Percentiles rank a stretch among this genome's conserved stretches.
Conservation (phyloP, 2,888 invertebrate species). For the Poecilus cupreus region DNA sequence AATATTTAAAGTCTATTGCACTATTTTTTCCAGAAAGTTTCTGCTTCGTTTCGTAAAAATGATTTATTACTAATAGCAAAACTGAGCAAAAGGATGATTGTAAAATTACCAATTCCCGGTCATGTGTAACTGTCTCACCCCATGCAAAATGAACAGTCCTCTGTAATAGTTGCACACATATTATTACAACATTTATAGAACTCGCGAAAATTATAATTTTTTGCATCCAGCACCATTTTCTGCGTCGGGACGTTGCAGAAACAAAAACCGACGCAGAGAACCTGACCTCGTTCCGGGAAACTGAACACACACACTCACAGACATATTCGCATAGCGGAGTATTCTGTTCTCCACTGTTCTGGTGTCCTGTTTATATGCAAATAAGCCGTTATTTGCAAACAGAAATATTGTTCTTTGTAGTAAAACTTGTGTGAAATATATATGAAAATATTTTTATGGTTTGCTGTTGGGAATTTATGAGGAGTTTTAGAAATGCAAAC, state of each 20-base stretch:
- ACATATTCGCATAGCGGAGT: neutral
- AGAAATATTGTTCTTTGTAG: slow-evolving; percentile 33
- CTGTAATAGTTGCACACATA: too few relatives aligned
- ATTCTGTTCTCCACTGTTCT: neutral
- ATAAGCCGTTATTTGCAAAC: slow-evolving; percentile 34
- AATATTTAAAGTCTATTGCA: too few relatives aligned
- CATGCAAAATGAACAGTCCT: too few relatives aligned
- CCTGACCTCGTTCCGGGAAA: slow-evolving; percentile 4
- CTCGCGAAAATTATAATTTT: too few relatives aligned
- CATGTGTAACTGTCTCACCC: too few relatives aligned
- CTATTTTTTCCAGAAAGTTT: too few relatives aligned
- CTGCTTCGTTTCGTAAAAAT: too few relatives aligned
- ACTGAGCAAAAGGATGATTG: too few relatives aligned
- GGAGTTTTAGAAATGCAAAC: neutral
- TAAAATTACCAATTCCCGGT: too few relatives aligned
- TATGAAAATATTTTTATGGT: neutral
- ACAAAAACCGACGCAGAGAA: slow-evolving; percentile 6
- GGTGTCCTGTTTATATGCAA: slow-evolving; percentile 35
- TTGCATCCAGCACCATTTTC: neutral
- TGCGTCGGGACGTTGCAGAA: neutral
- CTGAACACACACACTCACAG: neutral
- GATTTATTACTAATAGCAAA: too few relatives aligned
- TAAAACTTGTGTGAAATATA: slow-evolving; percentile 14
- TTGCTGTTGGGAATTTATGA: neutral
- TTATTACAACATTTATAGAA: too few relatives aligned